phyloP scores from a whole-genome alignment of 2,888 invertebrate species.

The Mythimna loreyi region DNA sequence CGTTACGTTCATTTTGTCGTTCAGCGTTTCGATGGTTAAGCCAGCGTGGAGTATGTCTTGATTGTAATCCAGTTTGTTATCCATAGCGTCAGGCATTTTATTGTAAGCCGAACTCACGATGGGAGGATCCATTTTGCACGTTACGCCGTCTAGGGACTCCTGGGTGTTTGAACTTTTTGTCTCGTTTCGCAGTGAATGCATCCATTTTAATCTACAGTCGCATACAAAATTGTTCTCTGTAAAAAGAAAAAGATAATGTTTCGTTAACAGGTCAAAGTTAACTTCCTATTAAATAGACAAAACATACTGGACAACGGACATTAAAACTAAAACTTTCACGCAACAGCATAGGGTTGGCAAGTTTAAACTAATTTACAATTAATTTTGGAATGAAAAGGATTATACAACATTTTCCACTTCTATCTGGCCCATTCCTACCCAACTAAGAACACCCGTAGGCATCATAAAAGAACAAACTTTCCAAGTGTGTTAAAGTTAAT shows the following conservation, averaged over 20 bases:
- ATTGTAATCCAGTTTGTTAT: constrained; percentile 80
- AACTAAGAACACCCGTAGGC: constrained; percentile 80
- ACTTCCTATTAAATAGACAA: not conserved
- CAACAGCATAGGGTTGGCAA: constrained; percentile 38
- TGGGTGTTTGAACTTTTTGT: constrained; percentile 93
- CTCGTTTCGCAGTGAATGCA: constrained; percentile 94
- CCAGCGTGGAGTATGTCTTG: constrained; percentile 82
- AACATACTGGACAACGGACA: constrained; percentile 34
- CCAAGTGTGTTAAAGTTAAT: constrained; percentile 82
- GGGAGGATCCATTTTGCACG: constrained; percentile 92
- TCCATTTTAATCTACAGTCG: constrained; percentile 96
- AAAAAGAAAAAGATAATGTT: constrained; percentile 68
- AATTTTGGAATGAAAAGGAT: constrained; percentile 67
- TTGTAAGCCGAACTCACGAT: constrained; percentile 87
- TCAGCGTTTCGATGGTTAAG: constrained; percentile 80
- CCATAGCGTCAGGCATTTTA: constrained; percentile 80
- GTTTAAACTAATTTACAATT: constrained; percentile 60
- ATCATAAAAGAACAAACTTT: constrained; percentile 84
- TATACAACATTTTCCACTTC: constrained; percentile 73
- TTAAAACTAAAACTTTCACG: constrained; percentile 47
- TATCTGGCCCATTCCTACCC: constrained; percentile 65
- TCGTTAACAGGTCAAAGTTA: constrained; percentile 14
- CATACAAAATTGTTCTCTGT: constrained; percentile 96
- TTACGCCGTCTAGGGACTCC: constrained; percentile 93
- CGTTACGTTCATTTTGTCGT: constrained; percentile 80